Base-by-base conservation (phyloP, 2,888 invertebrate species). In the Balanococcus diminutus region DNA sequence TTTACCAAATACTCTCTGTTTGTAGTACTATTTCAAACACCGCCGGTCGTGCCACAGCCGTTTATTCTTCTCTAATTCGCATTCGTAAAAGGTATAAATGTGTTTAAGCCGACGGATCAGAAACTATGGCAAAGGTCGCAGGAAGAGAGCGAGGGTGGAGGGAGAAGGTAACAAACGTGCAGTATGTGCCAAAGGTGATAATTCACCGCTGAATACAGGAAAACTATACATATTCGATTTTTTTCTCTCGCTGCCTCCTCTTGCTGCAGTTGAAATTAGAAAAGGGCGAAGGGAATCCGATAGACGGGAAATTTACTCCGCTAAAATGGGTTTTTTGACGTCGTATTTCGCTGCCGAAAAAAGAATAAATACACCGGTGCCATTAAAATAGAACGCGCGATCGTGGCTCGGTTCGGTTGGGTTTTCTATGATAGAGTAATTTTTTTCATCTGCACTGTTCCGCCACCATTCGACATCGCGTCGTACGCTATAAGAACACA, bases 321-420 rank as follows among this genome's bases (percentile, higher is more conserved):
- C 28, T 28, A 28, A 67, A 67, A 67, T 67, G 67, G 67, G 67
- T 25, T 67, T 67, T 67, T 67, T 67, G 67, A 67, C 67, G 28
- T 67, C 28, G 67, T 67, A 28, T 67, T 67, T 67, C 67, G 67
- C 28, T 16, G 67, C 22, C 25, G 25, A 61, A 67, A 61, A 61
- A 67, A 67, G 67, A 67, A 67, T 67, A 67, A 67, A 67, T 67
- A 67, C 67, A 67, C 67, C 67, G 67, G 28, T 67, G 67, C 67
- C 67, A 67, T 67, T 67, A 67, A 67, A 67, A 67, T 67, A 67
- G 67, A 67, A 67, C 67, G 28, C 67, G 67, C 67, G 67, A 67
- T 67, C 67, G 67, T 67, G 67, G 67, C 16, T 4, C 8, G 36
- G 36, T 46, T n/a, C n/a, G n/a, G n/a, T n/a, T n/a, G n/a, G n/a